Conservation (phyloP, 2,797 vertebrate genomes). For the Euphonia xanthogaster region DNA sequence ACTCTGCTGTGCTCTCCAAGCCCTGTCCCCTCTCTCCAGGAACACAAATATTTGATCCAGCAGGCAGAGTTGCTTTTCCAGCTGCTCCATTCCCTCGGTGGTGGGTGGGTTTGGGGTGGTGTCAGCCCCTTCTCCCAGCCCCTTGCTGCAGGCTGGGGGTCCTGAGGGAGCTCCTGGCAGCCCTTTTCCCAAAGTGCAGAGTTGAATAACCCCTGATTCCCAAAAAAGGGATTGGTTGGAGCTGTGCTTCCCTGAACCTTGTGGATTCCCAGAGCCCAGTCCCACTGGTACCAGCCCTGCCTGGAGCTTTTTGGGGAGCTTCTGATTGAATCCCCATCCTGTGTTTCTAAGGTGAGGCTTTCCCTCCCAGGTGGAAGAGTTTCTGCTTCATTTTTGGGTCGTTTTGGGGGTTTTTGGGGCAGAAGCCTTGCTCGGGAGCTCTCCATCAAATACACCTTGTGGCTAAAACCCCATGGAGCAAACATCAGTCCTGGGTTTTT, state of each 20-base stretch:
- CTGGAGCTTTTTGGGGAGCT: background rate
- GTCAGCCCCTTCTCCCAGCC: background rate
- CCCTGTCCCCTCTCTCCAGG: background rate
- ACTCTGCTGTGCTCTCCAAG: background rate
- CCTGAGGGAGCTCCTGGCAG: background rate
- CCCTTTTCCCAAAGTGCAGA: background rate
- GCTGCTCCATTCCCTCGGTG: background rate
- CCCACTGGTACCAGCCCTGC: background rate
- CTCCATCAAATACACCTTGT: background rate
- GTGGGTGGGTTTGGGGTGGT: background rate
- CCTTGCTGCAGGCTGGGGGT: background rate
- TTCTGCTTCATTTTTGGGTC: background rate
- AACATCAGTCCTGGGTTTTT: background rate
- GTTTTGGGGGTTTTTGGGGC: background rate
- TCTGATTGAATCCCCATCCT: background rate
- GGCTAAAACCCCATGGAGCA: background rate
- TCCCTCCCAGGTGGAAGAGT: background rate
- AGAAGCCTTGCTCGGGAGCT: background rate
- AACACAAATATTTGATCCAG: background rate
- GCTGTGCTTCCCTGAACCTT: background rate
- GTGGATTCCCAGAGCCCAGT: background rate
- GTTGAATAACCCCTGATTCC: background rate
- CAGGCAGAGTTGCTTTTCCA: background rate
- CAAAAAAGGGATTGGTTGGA: background rate
- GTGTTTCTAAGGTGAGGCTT: background rate